phyloP scores from a whole-genome alignment of 1,140 invertebrate genomes.

The Diabrotica undecimpunctata region DNA sequence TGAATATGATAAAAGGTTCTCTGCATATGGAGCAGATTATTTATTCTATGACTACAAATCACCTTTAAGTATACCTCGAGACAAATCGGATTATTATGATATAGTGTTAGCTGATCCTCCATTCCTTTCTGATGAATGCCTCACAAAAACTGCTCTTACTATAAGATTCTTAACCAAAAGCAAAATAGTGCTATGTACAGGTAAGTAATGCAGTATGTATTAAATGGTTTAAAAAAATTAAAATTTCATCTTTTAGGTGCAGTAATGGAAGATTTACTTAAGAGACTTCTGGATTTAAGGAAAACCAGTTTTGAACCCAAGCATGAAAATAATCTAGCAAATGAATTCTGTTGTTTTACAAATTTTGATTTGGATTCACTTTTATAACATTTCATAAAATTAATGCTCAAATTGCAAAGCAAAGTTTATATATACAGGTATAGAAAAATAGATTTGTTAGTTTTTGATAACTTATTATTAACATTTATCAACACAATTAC shows the following conservation, averaged over 20 bases:
- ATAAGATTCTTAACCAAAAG: constrained; percentile 72
- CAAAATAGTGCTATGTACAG: constrained; percentile 88
- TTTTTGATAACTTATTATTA: not conserved
- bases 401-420: not conserved
- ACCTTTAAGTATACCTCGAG: constrained; percentile 66
- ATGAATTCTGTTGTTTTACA: constrained; percentile 87
- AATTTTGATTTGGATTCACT: constrained; percentile 71
- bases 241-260: constrained; percentile 53
- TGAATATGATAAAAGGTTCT: constrained; percentile 80
- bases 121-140: constrained; percentile 89
- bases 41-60: constrained; percentile 85
- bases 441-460: not conserved
- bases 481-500: too few species aligned
- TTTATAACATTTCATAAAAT: constrained; percentile 18
- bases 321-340: constrained; percentile 86
- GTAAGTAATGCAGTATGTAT: constrained; percentile 48
- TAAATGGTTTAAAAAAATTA: constrained; percentile 9
- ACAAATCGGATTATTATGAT: constrained; percentile 66
- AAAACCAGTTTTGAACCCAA: constrained; percentile 71
- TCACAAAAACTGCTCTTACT: constrained; percentile 77
- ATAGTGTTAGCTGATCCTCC: constrained; percentile 91
- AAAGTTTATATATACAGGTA: not conserved
- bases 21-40: constrained; percentile 75
- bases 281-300: constrained; percentile 61
- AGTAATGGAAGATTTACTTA: constrained; percentile 69